Evolutionary conservation across 2,888 invertebrate species (phyloP).

Genomic region (Athetis lepigone): DNA sequence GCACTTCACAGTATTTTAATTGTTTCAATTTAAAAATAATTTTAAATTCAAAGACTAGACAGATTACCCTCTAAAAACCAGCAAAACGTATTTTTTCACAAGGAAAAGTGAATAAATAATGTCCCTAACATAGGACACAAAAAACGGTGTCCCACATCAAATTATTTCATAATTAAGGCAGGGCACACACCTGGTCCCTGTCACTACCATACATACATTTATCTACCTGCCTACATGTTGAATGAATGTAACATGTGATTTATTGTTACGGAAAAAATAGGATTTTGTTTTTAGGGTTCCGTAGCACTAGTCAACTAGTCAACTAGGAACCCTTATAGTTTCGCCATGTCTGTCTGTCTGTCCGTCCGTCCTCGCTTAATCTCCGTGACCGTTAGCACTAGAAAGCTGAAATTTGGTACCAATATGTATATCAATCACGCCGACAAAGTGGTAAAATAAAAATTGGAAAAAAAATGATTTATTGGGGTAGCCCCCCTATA

Average conservation of each 20-base stretch:
- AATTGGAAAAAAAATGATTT: no score
- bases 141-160: slow-evolving; percentile 60
- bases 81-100: neutral
- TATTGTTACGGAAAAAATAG: slow-evolving; percentile 20
- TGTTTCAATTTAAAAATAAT: neutral
- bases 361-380: no score
- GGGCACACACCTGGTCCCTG: slow-evolving; percentile 67
- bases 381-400: no score
- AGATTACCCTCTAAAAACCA: neutral
- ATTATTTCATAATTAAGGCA: slow-evolving; percentile 69
- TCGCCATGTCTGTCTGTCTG: no score
- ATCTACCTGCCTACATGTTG: neutral
- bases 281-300: slow-evolving; percentile 17
- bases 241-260: slow-evolving; percentile 16
- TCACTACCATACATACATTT: slow-evolving; percentile 11
- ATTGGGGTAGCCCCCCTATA: no score
- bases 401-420: no score
- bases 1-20: no score
- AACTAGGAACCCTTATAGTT: no score
- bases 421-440: no score
- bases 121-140: slow-evolving; percentile 34
- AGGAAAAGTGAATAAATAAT: slow-evolving; percentile 47
- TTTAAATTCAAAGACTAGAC: neutral
- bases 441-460: no score
- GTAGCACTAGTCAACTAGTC: no score